These are phyloP conservation scores for Anorthoa munda DNA, from an alignment of 2,888 invertebrate genomes.

Conservation along the genomic window DNA sequence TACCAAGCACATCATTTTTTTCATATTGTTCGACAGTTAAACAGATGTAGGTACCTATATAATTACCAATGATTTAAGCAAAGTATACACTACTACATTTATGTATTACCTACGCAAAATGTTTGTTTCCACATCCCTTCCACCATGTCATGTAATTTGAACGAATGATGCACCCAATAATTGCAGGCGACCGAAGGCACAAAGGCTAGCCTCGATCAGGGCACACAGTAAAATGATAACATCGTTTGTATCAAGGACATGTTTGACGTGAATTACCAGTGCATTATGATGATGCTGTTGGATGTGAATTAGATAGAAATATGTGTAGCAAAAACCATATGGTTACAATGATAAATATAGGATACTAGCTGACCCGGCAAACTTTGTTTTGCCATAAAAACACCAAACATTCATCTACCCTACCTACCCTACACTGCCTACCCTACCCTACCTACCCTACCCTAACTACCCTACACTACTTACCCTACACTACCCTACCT, in stretches of 20 bases:
- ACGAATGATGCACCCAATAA: slow-evolving; percentile 72
- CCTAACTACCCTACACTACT: no score
- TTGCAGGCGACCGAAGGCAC: slow-evolving; percentile 72
- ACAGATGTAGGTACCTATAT: neutral
- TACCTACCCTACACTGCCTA: no score
- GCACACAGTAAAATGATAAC: slow-evolving; percentile 69
- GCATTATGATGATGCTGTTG: slow-evolving; percentile 43
- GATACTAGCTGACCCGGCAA: no score
- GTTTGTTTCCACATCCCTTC: slow-evolving; percentile 18
- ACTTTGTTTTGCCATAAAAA: no score
- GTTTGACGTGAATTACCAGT: slow-evolving; percentile 41
- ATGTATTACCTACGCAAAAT: slow-evolving; percentile 3
- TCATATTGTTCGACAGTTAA: neutral
- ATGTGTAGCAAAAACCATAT: neutral
- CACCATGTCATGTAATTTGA: slow-evolving; percentile 42
- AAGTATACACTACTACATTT: neutral
- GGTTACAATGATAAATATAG: neutral
- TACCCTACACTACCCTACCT: no score
- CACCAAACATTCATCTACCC: no score
- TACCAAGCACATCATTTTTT: no score
- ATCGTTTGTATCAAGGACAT: slow-evolving; percentile 75
- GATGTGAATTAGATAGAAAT: slow-evolving; percentile 28
- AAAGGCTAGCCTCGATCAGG: slow-evolving; percentile 80
- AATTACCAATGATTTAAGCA: neutral
- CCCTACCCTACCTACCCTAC: no score